Evolutionary conservation across 1,140 invertebrate species (phyloP).

Genomic region (Carcinoscorpius rotundicauda): DNA sequence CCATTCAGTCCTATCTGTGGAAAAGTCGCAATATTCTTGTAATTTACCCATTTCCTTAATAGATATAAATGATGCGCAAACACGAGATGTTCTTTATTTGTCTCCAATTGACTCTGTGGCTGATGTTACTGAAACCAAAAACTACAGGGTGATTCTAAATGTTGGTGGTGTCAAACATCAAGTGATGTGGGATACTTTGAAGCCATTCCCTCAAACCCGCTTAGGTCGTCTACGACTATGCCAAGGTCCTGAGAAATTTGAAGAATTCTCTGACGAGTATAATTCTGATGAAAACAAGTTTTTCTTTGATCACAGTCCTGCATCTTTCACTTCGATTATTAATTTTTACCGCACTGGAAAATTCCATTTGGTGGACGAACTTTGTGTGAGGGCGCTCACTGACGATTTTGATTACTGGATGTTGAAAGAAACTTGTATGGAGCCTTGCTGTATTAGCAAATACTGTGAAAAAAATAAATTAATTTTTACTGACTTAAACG

Average conservation of each 20-base stretch:
- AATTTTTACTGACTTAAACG: constrained; percentile 96
- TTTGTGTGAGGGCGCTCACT: constrained; percentile 96
- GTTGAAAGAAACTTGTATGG: constrained; percentile 91
- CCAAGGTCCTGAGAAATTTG: constrained; percentile 89
- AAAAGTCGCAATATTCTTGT: too few species aligned
- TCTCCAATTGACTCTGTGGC: too few species aligned
- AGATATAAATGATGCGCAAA: too few species aligned
- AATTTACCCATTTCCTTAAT: too few species aligned
- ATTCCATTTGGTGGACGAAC: constrained; percentile 94
- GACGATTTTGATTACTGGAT: constrained; percentile 98
- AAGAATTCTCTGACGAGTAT: constrained; percentile 86
- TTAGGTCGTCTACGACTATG: constrained; percentile 80
- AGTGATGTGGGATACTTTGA: constrained; percentile 80
- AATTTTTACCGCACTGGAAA: constrained; percentile 98
- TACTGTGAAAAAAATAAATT: constrained; percentile 97
- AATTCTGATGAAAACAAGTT: constrained; percentile 94
- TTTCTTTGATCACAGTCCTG: constrained; percentile 96
- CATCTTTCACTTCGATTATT: constrained; percentile 92
- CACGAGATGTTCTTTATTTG: too few species aligned
- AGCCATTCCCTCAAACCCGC: constrained; percentile 86
- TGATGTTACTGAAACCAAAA: too few species aligned
- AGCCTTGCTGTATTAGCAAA: constrained; percentile 97
- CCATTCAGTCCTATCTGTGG: too few species aligned
- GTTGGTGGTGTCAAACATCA: constrained; percentile 94
- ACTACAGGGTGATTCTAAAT: constrained; percentile 84